Evolutionary conservation across 2,888 invertebrate genomes (phyloP).

Genomic region (Camptogramma bilineatum): DNA sequence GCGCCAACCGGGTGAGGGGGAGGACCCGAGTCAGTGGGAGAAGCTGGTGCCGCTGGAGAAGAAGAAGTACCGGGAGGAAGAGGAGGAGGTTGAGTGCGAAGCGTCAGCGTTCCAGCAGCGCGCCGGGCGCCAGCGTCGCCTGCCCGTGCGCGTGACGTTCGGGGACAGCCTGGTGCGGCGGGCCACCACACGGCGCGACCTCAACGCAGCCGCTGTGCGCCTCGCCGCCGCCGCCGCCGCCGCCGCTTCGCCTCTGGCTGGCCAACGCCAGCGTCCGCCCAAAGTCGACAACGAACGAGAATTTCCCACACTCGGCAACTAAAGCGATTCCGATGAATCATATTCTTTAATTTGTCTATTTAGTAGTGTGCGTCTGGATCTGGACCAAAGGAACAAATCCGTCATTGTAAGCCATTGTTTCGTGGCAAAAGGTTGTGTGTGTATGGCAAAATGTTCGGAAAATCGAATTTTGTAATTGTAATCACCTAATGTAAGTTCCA

Average conservation of each 20-base stretch:
- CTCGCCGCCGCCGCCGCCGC: not conserved
- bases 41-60: conserved; percentile 13
- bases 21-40: conserved; percentile 10
- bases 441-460: too few species aligned
- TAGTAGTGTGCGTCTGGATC: too few species aligned
- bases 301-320: not conserved
- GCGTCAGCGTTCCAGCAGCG: not conserved
- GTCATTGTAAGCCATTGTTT: too few species aligned
- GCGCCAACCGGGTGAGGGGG: conserved; percentile 13
- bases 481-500: too few species aligned
- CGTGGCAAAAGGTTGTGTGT: too few species aligned
- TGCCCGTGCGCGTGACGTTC: not conserved
- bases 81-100: not conserved
- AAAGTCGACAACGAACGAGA: not conserved
- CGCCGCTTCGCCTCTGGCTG: not conserved
- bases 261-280: not conserved
- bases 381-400: too few species aligned
- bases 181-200: not conserved
- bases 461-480: too few species aligned
- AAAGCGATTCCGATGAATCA: not conserved
- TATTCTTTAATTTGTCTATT: too few species aligned
- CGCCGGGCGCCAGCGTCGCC: not conserved
- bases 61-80: not conserved
- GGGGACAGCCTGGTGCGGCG: not conserved
- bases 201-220: not conserved